Conservation (phyloP, 2,797 vertebrate genomes). For the Oreonectes daqikongensis region DNA sequence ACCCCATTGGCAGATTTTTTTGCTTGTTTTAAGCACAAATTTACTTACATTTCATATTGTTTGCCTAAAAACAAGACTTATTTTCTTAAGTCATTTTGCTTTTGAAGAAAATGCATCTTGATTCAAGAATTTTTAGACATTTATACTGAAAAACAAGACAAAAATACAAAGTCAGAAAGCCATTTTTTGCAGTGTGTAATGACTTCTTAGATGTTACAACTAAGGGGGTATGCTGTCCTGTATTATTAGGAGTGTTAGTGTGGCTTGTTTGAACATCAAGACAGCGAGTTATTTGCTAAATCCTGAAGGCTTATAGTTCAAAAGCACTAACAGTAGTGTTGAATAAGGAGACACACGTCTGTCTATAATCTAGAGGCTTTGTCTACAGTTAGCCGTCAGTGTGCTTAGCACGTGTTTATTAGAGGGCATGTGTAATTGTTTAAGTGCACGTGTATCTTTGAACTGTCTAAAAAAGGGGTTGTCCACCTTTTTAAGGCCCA, state of each 20-base stretch:
- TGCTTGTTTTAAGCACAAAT: too few species aligned
- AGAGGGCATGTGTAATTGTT: slow-evolving; percentile 16
- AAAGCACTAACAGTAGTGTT: neutral
- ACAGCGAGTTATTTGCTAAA: neutral
- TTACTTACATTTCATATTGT: too few species aligned
- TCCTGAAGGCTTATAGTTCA: slow-evolving; percentile 18
- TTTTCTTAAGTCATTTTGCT: too few species aligned
- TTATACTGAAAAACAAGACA: too few species aligned
- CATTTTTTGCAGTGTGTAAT: too few species aligned
- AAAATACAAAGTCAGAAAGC: too few species aligned
- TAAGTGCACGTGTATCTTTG: neutral
- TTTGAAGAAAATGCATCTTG: too few species aligned
- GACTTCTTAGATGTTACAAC: neutral
- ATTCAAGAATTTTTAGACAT: too few species aligned
- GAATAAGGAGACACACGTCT: slow-evolving; percentile 9
- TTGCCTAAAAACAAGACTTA: too few species aligned
- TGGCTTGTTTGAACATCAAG: slow-evolving; percentile 12
- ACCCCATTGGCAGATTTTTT: too few species aligned
- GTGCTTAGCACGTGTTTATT: slow-evolving; percentile 17
- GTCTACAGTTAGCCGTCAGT: neutral
- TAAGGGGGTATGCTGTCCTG: slow-evolving; percentile 2
- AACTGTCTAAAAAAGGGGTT: neutral
- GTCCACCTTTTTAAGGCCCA: neutral
- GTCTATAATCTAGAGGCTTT: slow-evolving; percentile 20
- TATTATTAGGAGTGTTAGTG: slow-evolving; percentile 1